These are phyloP conservation scores for Battus philenor DNA, from an alignment of 1,140 invertebrate species.

Conservation along the genomic window DNA sequence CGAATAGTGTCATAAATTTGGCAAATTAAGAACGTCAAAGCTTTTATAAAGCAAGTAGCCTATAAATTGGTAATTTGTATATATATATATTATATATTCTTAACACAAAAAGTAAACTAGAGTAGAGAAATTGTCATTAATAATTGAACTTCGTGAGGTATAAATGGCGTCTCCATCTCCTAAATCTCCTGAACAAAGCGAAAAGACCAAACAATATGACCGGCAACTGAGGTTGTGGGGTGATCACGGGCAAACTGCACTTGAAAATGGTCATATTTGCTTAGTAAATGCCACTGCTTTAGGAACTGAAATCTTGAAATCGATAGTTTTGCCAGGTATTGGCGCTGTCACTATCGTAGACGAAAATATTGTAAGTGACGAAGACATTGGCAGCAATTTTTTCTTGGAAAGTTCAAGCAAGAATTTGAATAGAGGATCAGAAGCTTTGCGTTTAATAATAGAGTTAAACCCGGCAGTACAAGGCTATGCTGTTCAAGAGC, in stretches of 20 bases:
- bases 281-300: conserved; percentile 95
- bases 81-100: no score
- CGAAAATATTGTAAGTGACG: conserved; percentile 88
- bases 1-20: no score
- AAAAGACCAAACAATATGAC: conserved; percentile 91
- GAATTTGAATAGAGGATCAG: conserved; percentile 89
- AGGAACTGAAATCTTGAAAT: conserved; percentile 97
- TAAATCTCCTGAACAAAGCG: conserved; percentile 88
- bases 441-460: conserved; percentile 87
- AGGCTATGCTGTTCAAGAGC: conserved; percentile 95
- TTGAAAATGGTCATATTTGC: conserved; percentile 94
- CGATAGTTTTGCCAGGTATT: conserved; percentile 94
- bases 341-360: conserved; percentile 98
- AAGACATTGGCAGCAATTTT: conserved; percentile 96
- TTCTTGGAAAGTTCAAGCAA: conserved; percentile 89
- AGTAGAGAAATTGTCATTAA: no score
- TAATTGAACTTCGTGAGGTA: no score
- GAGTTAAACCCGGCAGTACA: conserved; percentile 96
- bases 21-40: no score
- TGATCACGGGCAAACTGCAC: conserved; percentile 93
- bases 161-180: conserved; percentile 86
- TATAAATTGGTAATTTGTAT: no score
- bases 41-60: no score
- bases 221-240: conserved; percentile 96
- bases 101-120: no score